Conservation (phyloP, 2,888 invertebrate species). For the Caprella mutica region DNA sequence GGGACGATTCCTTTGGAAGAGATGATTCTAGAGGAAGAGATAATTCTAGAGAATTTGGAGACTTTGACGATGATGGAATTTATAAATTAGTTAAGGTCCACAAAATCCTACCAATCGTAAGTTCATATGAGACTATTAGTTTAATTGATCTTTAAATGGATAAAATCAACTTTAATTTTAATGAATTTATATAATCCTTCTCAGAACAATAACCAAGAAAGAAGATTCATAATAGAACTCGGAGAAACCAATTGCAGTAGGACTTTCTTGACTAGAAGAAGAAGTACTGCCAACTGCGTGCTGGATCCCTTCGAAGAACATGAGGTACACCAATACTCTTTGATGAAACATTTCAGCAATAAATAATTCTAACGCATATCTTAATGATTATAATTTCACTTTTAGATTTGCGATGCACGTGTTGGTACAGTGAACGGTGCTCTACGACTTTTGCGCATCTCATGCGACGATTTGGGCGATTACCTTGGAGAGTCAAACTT, state of each 20-base stretch:
- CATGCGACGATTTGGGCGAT: slow-evolving; percentile 13
- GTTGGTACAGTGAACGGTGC: slow-evolving; percentile 2
- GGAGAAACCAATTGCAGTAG: slow-evolving; percentile 28
- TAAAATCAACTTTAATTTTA: too few relatives aligned
- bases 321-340: too few relatives aligned
- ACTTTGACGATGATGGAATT: slow-evolving; percentile 17
- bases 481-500: slow-evolving; percentile 1
- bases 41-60: slow-evolving; percentile 1
- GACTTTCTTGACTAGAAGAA: slow-evolving; percentile 2
- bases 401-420: slow-evolving; percentile 11
- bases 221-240: slow-evolving; percentile 24
- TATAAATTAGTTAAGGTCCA: slow-evolving; percentile 24
- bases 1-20: neutral
- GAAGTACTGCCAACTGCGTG: slow-evolving; percentile 11
- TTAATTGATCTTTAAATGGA: too few relatives aligned
- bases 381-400: too few relatives aligned
- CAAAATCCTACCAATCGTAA: slow-evolving; percentile 22
- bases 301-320: slow-evolving; percentile 26
- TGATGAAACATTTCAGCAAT: too few relatives aligned
- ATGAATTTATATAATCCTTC: too few relatives aligned
- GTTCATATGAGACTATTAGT: neutral
- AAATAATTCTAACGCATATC: too few relatives aligned
- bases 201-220: too few relatives aligned
- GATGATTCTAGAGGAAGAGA: slow-evolving; percentile 1
- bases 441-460: neutral